Evolutionary conservation across 2,888 invertebrate genomes (phyloP).

Genomic region (Calliopum simillimum): DNA sequence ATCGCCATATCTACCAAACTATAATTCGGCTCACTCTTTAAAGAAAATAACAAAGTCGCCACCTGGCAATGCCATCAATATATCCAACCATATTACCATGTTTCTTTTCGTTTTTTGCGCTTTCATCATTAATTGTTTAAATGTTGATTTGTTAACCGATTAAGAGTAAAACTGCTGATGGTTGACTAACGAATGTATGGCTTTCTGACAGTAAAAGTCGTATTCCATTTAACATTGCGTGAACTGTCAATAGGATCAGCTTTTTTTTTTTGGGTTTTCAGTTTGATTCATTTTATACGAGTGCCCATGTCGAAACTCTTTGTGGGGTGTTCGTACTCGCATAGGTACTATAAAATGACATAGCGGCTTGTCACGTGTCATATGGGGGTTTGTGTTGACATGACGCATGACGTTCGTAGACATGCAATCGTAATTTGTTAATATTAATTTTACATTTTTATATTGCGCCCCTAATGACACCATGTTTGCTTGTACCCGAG

Average conservation of each 20-base stretch:
- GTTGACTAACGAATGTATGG: not conserved
- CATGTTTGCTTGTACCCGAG: not conserved
- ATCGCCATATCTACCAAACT: too few relatives aligned
- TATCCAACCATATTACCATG: too few relatives aligned
- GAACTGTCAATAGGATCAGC: slow-evolving; percentile 23
- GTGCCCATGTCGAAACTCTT: not conserved
- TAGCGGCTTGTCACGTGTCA: slow-evolving; percentile 16
- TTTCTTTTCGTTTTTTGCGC: not conserved
- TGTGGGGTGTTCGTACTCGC: not conserved
- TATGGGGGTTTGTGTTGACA: not conserved
- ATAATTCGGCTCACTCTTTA: too few relatives aligned
- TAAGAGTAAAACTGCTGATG: not conserved
- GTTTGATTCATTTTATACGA: not conserved
- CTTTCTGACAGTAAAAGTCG: not conserved
- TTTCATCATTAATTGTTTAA: slow-evolving; percentile 25
- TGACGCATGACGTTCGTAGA: not conserved
- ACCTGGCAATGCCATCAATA: too few relatives aligned
- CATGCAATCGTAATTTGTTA: slow-evolving; percentile 30
- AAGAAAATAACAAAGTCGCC: too few relatives aligned
- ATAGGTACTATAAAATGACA: not conserved
- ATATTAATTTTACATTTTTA: slow-evolving; percentile 23
- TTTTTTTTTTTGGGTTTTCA: not conserved
- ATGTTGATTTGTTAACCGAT: slow-evolving; percentile 29
- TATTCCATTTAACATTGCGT: not conserved
- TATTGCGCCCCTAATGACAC: not conserved